Base-by-base conservation (phyloP, 37 sponge, comb jelly and placozoan genomes). In the Beroe forskalii region DNA sequence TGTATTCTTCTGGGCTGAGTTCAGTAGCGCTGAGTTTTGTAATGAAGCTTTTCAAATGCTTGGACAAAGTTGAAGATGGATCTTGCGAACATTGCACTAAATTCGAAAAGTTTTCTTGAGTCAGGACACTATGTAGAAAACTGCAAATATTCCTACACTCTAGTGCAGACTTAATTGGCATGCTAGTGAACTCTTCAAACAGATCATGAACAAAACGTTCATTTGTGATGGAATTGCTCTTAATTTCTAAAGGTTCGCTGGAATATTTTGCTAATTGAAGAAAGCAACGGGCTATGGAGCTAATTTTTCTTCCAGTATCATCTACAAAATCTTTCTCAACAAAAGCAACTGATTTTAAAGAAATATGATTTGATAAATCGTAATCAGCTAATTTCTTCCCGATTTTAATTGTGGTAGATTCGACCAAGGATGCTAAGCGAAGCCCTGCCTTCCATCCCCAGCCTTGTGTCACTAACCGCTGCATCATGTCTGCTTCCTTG, bases 391-490 rank as follows among this genome's bases (percentile, higher is more conserved):
- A 2, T 20, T 32, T 69, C 72, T 69, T 69, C 12, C 33, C 33
- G 4, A 69, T 12, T 32, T 69, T 69, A 0, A 69, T 17, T 69
- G 1, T 69, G 19, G 36, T 27, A 33, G 27, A 28, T 9, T 69
- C 72, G 19, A 69, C 12, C 6, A 69, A 32, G 1, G 72, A 36
- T 36, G 35, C 9, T 1, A 69, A 80, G 25, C 86, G 28, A 4
- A 44, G 28, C 3, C 86, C 55, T 24, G 86, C 55, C 55, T 44
- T 41, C 86, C 86, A 80, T 1, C 86, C 86, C 44, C 86, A 80
- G 4, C 55, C 55, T 22, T 80, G 55, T 38, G 55, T 44, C 1
- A 80, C 28, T 28, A 80, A 4, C 44, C 41, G 28, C 55, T 20
- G 30, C 86, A 80, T 41, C 25, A 41, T n/a, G 28, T 80, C 37